Evolutionary conservation across 2,888 invertebrate species (phyloP).

Genomic region (Noctua pronuba): DNA sequence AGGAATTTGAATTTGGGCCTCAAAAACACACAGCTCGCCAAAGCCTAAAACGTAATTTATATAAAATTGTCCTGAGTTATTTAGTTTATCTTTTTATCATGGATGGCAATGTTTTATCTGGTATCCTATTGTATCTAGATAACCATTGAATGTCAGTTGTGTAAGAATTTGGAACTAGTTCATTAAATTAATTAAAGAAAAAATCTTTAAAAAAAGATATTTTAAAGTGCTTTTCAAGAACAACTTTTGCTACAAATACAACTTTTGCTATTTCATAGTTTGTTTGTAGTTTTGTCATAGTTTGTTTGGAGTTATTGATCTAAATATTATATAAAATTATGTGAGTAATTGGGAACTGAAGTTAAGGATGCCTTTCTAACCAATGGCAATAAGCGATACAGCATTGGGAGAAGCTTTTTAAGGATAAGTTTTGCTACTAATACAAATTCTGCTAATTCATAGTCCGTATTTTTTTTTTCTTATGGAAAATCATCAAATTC

Average conservation of each 20-base stretch:
- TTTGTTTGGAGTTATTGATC: not conserved
- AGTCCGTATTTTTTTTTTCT: too few species aligned
- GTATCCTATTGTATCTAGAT: not conserved
- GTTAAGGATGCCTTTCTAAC: not conserved
- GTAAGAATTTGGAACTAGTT: not conserved
- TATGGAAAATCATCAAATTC: too few species aligned
- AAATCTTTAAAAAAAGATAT: too few species aligned
- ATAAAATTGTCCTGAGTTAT: not conserved
- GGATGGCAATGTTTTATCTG: not conserved
- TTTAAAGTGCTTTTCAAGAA: too few species aligned
- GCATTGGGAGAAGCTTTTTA: not conserved
- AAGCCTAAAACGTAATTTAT: not conserved
- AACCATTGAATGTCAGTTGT: not conserved
- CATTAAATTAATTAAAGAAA: not conserved
- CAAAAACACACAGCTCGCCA: not conserved
- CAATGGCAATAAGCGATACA: not conserved
- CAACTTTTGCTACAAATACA: too few species aligned
- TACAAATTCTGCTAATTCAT: not conserved
- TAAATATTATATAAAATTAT: not conserved
- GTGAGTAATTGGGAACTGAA: not conserved
- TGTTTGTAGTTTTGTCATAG: not conserved
- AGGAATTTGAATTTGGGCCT: not conserved
- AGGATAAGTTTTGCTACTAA: not conserved
- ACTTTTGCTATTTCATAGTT: not conserved
- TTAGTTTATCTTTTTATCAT: not conserved